phyloP scores from a whole-genome alignment of 2,797 vertebrate species.

The Poeciliopsis paucimaculata region DNA sequence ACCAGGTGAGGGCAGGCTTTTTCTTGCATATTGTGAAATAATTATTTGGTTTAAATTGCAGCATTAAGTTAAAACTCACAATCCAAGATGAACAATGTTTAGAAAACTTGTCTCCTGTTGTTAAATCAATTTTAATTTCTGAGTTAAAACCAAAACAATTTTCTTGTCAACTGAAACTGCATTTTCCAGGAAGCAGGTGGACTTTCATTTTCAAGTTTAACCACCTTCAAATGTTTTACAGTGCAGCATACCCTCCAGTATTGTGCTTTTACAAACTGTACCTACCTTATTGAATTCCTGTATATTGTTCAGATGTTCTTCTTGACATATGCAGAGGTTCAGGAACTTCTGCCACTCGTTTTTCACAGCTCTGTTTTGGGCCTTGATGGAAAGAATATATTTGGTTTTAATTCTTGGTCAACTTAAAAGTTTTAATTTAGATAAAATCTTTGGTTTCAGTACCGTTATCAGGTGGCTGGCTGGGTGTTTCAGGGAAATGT shows the following conservation, averaged over 20 bases:
- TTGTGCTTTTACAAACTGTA: not conserved
- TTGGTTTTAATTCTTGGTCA: not conserved
- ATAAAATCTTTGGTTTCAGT: not conserved
- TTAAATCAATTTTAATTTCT: too few relatives aligned
- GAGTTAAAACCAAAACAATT: too few relatives aligned
- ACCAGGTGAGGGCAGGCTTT: too few relatives aligned
- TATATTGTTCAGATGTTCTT: constrained; percentile 90
- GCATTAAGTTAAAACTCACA: too few relatives aligned
- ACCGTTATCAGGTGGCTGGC: constrained; percentile 90
- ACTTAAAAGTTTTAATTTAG: not conserved
- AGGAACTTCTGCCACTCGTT: constrained; percentile 96
- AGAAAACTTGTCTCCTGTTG: too few relatives aligned
- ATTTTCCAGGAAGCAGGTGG: too few relatives aligned
- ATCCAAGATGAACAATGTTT: too few relatives aligned
- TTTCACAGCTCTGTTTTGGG: constrained; percentile 87
- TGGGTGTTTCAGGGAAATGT: constrained; percentile 93
- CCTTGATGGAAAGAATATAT: constrained; percentile 70
- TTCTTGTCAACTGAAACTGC: too few relatives aligned
- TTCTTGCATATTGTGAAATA: too few relatives aligned
- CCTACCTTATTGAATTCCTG: constrained; percentile 88
- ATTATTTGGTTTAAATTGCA: too few relatives aligned
- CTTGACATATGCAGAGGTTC: constrained; percentile 97
- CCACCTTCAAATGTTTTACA: too few relatives aligned
- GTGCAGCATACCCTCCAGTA: not conserved
- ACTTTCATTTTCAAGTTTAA: too few relatives aligned